Conservation (phyloP, 2,888 invertebrate genomes). For the Phengaris alcon region DNA sequence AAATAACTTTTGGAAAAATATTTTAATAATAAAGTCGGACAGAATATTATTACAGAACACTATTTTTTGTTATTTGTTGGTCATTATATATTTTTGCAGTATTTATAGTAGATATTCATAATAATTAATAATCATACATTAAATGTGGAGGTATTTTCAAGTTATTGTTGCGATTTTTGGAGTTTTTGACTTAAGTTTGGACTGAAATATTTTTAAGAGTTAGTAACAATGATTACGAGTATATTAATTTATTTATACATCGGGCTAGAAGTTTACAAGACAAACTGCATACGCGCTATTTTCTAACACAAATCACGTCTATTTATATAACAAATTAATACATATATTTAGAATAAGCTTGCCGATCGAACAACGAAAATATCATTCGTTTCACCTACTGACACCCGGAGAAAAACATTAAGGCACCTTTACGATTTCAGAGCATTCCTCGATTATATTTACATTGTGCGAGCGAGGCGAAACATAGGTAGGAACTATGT, state of each 20-base stretch:
- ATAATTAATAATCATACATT: too few relatives aligned
- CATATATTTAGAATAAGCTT: neutral
- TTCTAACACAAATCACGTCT: neutral
- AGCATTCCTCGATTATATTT: conserved; percentile 39
- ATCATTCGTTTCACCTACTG: conserved; percentile 10
- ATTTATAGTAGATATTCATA: too few relatives aligned
- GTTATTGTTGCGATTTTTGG: too few relatives aligned
- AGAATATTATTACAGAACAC: too few relatives aligned
- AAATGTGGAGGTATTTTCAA: too few relatives aligned
- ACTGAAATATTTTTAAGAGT: too few relatives aligned
- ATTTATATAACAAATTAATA: neutral
- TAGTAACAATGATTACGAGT: too few relatives aligned
- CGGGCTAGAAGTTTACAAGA: neutral
- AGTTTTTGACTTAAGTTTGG: too few relatives aligned
- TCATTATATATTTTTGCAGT: too few relatives aligned
- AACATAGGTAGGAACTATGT: neutral
- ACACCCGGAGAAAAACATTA: conserved; percentile 36
- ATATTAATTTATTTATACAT: neutral
- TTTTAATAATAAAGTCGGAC: too few relatives aligned
- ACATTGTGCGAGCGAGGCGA: conserved; percentile 28
- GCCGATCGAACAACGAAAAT: conserved; percentile 9
- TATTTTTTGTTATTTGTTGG: too few relatives aligned
- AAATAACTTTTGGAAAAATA: too few relatives aligned
- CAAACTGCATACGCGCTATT: neutral
- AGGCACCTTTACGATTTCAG: conserved; percentile 46